Percentiles rank a stretch among this genome's conserved stretches.
These are phyloP conservation scores for Tinea pellionella DNA, from an alignment of 2,888 invertebrate species.

Conservation along the genomic window DNA sequence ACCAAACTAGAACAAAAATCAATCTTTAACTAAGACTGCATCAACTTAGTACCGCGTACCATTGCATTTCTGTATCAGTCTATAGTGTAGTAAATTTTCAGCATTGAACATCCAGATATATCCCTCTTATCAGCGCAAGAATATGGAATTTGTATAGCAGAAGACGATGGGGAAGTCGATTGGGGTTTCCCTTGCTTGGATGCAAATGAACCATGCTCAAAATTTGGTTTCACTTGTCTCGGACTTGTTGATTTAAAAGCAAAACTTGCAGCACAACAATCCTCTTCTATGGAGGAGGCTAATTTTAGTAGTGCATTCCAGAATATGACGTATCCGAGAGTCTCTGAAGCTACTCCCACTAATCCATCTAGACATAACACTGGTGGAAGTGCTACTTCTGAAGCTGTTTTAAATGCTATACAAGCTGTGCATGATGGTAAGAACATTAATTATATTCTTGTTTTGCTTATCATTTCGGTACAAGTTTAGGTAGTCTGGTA, in stretches of 20 bases:
- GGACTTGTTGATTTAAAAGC: slow-evolving; percentile 84
- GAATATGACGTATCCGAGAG: slow-evolving; percentile 37
- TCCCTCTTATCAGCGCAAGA: slow-evolving; percentile 73
- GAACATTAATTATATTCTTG: too few species aligned
- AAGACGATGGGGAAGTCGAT: slow-evolving; percentile 96
- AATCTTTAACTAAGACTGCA: too few species aligned
- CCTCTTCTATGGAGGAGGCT: slow-evolving; percentile 48
- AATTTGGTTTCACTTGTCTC: slow-evolving; percentile 91
- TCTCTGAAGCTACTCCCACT: slow-evolving; percentile 42
- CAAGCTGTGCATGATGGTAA: slow-evolving; percentile 60
- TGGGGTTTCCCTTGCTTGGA: slow-evolving; percentile 93
- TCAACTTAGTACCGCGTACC: too few species aligned
- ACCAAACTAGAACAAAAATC: too few species aligned
- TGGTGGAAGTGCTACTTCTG: slow-evolving; percentile 53
- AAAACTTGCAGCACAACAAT: slow-evolving; percentile 32
- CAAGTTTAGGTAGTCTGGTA: too few species aligned
- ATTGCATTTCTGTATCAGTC: neutral
- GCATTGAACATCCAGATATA: slow-evolving; percentile 73
- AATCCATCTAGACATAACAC: slow-evolving; percentile 24
- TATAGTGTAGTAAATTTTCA: too few species aligned
- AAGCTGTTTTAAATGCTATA: slow-evolving; percentile 50
- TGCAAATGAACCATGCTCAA: slow-evolving; percentile 87
- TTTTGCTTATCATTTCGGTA: too few species aligned
- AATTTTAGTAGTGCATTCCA: slow-evolving; percentile 40
- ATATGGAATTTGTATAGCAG: slow-evolving; percentile 93